Base-by-base conservation (phyloP, 37 sponge, comb jelly and placozoan species). In the Aplysina aerophoba region DNA sequence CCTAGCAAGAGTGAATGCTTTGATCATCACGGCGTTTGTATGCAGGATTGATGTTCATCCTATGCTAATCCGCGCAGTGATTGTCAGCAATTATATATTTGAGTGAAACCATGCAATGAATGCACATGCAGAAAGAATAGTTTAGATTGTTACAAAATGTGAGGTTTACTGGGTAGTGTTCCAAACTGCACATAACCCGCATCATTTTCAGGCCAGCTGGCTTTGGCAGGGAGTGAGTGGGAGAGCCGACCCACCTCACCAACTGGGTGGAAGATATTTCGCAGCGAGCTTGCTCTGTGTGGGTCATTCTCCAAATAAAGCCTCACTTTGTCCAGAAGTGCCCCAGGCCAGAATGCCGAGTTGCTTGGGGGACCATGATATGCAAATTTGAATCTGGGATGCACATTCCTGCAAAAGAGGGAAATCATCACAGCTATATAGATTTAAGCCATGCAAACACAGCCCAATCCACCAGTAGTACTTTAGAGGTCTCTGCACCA, bases 311-410 rank as follows among this genome's bases (percentile, higher is more conserved):
- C 88, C 39, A 88, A 28, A 60, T 81, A 91, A 27, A 91, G 68
- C 53, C 92, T 56, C 36, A 91, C 82, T 54, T 91, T 91, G 79
- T 88, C 85, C 40, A 85, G 59, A 21, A 91, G 58, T 36, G 79
- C 85, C n/a, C 92, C 92, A 35, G 92, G 85, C 92, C 92, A 91
- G 55, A 91, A 91, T 21, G 85, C 92, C 59, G 67, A 84, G 36
- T 81, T 69, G 54, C 80, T 61, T 50, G 92, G 88, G 1, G 84
- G 88, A 28, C 88, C 87, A 59, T 91, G 92, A 53, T 87, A 72
- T 57, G 84, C 85, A 59, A 74, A 88, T 24, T 54, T 80, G 79
- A 81, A 91, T 59, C 66, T 83, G 21, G 90, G 90, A 58, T 73
- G 68, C 67, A 87, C 84, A 54, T 84, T 79, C 50, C 91, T 91